Base-by-base conservation (phyloP, 1,140 invertebrate genomes). In the Drosophila nasuta region DNA sequence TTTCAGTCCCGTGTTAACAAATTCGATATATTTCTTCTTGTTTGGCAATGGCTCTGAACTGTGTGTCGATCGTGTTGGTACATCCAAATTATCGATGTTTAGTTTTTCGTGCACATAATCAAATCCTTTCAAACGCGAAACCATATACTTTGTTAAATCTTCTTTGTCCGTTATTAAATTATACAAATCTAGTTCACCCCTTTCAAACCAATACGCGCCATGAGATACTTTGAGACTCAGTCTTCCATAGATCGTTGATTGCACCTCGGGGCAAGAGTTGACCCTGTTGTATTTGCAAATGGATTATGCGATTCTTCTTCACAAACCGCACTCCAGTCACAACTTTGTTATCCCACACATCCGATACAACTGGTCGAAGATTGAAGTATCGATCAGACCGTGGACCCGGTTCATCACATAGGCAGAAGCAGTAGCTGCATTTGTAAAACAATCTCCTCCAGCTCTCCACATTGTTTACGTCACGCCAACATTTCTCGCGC, bases 241-340 rank as follows among this genome's bases (percentile, higher is more conserved):
- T 15, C 15, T 15, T 1, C 15, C 15, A 15, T 13, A 13, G 13
- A n/a, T n/a, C n/a, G 28, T 54, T 33, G 28, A 54, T 54, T 1
- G 11, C 28, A 33, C 51, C 49, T 8, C 8, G 49, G 8, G 49
- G 49, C 3, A 52, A 11, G 17, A 52, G 10, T 30, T 52, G 20
- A 5, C 49, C 49, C 30, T 54, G 28, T n/a, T 54, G 51, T 54
- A 54, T 54, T 28, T 54, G 51, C 5, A 54, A 15, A 13, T 54
- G 51, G 51, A 54, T 33, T 15, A 54, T 13, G 13, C 51, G 51
- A 33, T 33, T 54, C 51, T 35, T 13, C 30, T 54, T 33, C 2
- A 54, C 51, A 30, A 54, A 54, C 30, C 30, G 11, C 11, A 54
- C 20, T 0, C 51, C 51, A 13, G 28, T 54, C 5, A 54, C 51